Evolutionary conservation across 2,797 vertebrate species (phyloP).

Genomic region (Periophthalmus magnuspinnatus): DNA sequence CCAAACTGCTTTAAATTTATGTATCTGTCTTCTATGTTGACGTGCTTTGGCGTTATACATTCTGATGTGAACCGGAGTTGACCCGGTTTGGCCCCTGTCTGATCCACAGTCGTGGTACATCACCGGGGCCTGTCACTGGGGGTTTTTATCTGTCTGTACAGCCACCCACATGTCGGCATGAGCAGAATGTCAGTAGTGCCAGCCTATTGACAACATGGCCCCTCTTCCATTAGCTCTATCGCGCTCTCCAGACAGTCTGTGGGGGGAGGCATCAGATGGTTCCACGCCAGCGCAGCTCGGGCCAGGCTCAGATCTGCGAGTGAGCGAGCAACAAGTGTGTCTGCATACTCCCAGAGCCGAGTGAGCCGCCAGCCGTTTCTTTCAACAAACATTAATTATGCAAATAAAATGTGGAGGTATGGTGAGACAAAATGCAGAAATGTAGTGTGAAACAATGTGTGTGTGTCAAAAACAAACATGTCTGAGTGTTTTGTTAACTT

Average conservation of each 20-base stretch:
- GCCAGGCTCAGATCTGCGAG: conserved; percentile 48
- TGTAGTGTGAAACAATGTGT: not conserved
- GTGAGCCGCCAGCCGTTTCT: conserved; percentile 48
- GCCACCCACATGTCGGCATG: conserved; percentile 46
- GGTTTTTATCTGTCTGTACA: conserved; percentile 56
- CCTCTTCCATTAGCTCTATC: conserved; percentile 71
- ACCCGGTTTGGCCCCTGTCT: conserved; percentile 10
- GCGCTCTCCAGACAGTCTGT: conserved; percentile 53
- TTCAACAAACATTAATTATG: conserved; percentile 49
- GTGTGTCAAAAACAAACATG: conserved; percentile 7
- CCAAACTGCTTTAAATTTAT: not conserved
- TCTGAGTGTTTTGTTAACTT: not conserved
- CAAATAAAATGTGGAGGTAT: conserved; percentile 35
- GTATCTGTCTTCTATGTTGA: not conserved
- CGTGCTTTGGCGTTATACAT: not conserved
- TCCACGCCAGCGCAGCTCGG: conserved; percentile 53
- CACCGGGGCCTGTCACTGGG: conserved; percentile 28
- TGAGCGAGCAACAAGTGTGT: conserved; percentile 42
- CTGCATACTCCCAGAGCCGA: conserved; percentile 42
- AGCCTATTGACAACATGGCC: conserved; percentile 25
- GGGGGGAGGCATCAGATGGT: conserved; percentile 64
- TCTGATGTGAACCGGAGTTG: conserved; percentile 3
- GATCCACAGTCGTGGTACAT: not conserved
- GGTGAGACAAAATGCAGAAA: conserved; percentile 1
- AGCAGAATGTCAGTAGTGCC: conserved; percentile 64